Conservation (phyloP, 2,888 invertebrate genomes). For the Drosophila meridiana region DNA sequence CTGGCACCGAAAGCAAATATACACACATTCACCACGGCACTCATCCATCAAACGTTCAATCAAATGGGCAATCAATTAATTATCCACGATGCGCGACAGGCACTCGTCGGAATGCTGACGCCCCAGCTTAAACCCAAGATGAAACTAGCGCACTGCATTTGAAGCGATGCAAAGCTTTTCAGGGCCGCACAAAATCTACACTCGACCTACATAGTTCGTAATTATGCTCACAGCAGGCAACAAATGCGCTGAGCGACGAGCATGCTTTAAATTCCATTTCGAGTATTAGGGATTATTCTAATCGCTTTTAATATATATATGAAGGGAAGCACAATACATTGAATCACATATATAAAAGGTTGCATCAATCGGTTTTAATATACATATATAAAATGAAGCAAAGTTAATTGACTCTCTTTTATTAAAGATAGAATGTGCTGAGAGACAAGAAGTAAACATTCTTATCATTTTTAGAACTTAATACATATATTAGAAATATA, state of each 20-base stretch:
- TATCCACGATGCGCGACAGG: conserved; percentile 48
- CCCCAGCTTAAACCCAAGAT: conserved; percentile 8
- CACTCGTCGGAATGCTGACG: conserved; percentile 4
- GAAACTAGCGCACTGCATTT: conserved; percentile 4
- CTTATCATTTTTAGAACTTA: no score
- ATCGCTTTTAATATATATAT: not conserved
- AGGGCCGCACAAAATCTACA: conserved; percentile 38
- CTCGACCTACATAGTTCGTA: conserved; percentile 58
- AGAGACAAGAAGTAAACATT: not conserved
- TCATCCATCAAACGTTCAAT: conserved; percentile 72
- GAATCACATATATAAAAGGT: not conserved
- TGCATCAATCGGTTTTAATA: no score
- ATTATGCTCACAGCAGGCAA: conserved; percentile 46
- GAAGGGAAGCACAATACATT: no score
- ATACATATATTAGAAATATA: no score
- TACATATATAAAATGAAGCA: no score
- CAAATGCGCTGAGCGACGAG: not conserved
- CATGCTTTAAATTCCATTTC: not conserved
- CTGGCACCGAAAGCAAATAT: conserved; percentile 29
- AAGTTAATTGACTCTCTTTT: no score
- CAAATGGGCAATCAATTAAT: conserved; percentile 77
- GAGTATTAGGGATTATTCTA: not conserved
- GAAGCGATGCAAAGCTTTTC: conserved; percentile 30
- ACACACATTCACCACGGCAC: conserved; percentile 22
- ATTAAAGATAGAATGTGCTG: no score